Conservation (phyloP, 1,140 invertebrate species). For the Danaus melanippus region DNA sequence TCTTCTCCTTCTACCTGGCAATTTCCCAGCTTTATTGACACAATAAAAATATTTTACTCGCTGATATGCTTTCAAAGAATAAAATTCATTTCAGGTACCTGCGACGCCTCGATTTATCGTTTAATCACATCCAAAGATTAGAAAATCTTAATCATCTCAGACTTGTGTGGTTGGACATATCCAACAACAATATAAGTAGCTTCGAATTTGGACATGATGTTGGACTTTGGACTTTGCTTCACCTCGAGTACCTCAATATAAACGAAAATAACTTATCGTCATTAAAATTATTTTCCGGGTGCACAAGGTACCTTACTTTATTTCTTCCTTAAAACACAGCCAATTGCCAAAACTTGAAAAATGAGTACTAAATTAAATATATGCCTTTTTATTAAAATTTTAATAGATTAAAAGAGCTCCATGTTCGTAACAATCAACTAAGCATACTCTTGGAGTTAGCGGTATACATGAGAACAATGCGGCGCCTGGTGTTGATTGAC, state of each 20-base stretch:
- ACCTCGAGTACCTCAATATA: constrained; percentile 58
- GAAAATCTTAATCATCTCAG: constrained; percentile 57
- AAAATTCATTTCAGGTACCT: constrained; percentile 41
- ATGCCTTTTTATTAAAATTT: background rate
- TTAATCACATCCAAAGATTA: constrained; percentile 56
- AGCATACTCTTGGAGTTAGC: constrained; percentile 45
- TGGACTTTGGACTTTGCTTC: constrained; percentile 53
- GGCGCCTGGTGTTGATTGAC: constrained; percentile 41
- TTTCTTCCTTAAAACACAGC: constrained; percentile 7
- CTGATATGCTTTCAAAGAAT: constrained; percentile 1
- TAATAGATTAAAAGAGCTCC: constrained; percentile 46
- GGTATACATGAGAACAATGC: constrained; percentile 49
- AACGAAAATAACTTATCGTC: constrained; percentile 61
- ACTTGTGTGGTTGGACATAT: constrained; percentile 55
- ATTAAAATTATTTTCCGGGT: constrained; percentile 55
- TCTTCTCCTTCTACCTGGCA: no score
- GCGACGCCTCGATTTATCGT: constrained; percentile 55
- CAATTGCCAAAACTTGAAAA: constrained; percentile 2
- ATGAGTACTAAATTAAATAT: background rate
- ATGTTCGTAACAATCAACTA: constrained; percentile 49
- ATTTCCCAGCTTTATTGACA: no score
- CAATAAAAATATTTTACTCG: background rate
- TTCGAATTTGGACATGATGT: constrained; percentile 38
- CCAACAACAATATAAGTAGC: constrained; percentile 58
- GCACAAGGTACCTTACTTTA: constrained; percentile 35